Percentiles rank a stretch among this genome's conserved stretches.
Evolutionary conservation across 2,797 vertebrate species (phyloP).

Genomic region (Paratrypauchen microcephalus): DNA sequence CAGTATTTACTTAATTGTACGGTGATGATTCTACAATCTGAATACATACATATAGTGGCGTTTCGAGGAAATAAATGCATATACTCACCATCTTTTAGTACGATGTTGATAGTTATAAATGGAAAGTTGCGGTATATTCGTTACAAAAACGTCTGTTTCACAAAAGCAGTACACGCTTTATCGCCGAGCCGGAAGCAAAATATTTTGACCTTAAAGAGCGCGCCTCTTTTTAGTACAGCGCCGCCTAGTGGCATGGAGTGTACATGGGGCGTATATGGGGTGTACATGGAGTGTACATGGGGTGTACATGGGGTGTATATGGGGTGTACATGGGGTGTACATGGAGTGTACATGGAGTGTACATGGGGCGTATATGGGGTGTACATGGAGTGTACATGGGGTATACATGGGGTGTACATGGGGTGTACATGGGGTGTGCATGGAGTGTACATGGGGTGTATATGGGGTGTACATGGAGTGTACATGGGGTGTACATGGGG

Average conservation of each 20-base stretch:
- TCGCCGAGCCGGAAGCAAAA: conserved; percentile 69
- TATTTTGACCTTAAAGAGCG: conserved; percentile 11
- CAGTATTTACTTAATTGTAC: conserved; percentile 22
- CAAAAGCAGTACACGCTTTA: conserved; percentile 61
- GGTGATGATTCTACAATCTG: not conserved
- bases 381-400: no score
- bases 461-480: no score
- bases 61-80: rapidly evolving
- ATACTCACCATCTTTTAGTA: conserved; percentile 62
- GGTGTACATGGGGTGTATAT: no score
- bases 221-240: not conserved
- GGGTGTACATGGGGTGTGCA: no score
- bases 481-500: no score
- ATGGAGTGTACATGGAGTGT: no score
- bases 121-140: conserved; percentile 17
- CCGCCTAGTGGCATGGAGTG: conserved; percentile 15
- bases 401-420: no score
- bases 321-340: no score
- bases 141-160: conserved; percentile 48
- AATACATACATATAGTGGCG: rapidly evolving
- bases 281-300: not conserved
- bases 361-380: no score
- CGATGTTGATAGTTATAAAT: not conserved
- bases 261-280: conserved; percentile 26
- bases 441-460: no score